Evolutionary conservation across 1,140 invertebrate genomes (phyloP).

Genomic region (Panagrolaimus sp.): DNA sequence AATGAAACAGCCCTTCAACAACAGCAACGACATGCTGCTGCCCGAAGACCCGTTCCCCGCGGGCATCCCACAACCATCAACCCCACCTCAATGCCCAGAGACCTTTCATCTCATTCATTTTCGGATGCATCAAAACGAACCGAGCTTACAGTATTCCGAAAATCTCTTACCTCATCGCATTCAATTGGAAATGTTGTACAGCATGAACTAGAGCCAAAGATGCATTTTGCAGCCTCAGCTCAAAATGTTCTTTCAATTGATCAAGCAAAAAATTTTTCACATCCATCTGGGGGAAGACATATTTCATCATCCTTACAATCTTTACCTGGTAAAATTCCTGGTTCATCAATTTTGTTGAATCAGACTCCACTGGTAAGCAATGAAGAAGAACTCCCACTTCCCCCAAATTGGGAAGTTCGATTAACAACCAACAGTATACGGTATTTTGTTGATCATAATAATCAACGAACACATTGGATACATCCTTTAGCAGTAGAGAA

Average conservation of each 20-base stretch:
- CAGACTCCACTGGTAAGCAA: slow-evolving; percentile 1
- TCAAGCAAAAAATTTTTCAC: not conserved
- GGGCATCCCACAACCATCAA: not conserved
- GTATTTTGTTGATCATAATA: slow-evolving; percentile 98
- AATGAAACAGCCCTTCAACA: not conserved
- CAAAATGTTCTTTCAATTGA: slow-evolving; percentile 1
- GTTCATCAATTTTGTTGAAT: not conserved
- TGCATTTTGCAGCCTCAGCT: not conserved
- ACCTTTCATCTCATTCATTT: slow-evolving; percentile 3
- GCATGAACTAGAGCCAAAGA: not conserved
- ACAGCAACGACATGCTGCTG: not conserved
- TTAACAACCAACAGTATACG: slow-evolving; percentile 80
- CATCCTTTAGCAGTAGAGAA: slow-evolving; percentile 88
- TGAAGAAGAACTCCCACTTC: slow-evolving; percentile 67
- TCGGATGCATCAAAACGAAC: not conserved
- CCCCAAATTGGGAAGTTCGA: slow-evolving; percentile 92
- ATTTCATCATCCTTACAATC: slow-evolving; percentile 25
- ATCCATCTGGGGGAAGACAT: not conserved
- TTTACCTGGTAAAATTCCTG: slow-evolving; percentile 16
- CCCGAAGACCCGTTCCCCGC: not conserved
- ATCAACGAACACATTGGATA: slow-evolving; percentile 96
- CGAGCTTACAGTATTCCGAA: not conserved
- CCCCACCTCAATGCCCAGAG: not conserved
- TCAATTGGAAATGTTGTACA: not conserved
- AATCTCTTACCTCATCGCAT: not conserved